Evolutionary conservation across 2,113 vertebrate genomes (phyloP), one percentile per base, ranked within the genome.

Genomic region (Butastur rufipennis): DNA sequence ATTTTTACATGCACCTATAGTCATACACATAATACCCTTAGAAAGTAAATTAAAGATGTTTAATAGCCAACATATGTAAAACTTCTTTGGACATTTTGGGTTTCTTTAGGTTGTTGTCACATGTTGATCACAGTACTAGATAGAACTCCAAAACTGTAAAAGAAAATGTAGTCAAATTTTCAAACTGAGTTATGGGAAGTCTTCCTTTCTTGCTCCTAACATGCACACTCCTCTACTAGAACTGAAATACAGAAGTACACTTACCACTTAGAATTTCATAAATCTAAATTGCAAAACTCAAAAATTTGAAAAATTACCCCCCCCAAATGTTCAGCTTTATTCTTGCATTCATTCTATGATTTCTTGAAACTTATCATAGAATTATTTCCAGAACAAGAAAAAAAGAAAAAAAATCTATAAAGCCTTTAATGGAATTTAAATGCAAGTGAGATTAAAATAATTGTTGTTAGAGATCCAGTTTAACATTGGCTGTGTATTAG

Each of bases 241-340:
- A 67, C 26, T 66, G 59, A 95, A 90, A 58, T 4, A 38, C 23
- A 55, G 56, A 40, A 79, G 29, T 31, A 53, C 56, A 72, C 50
- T 88, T 91, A n/a, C 29, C 65, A 94, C 59, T 95, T 96, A 88
- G 50, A 96, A 88, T 95, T 94, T 81, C 45, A 84, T 93, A 86
- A 97, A 92, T 90, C 10, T 25, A 40, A 78, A 73, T n/a, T 5
- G 3, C 52, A 91, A 74, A 58, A 5, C 11, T 27, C 13, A n/a
- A 82, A 62, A 50, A 15, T 66, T 66, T 52, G 8, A 7, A 48
- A 50, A 48, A 56, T 34, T 72, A 78, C 74, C 87, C 58, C 59
- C 22, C 34, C 25, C 81, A 85, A 62, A 27, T 38, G 2, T 10
- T 79, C 3, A n/a, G 0, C 9, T 58, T 68, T 94, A 95, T 92